phyloP scores from a whole-genome alignment of 2,888 invertebrate species.

The Pilophorus perplexus region DNA sequence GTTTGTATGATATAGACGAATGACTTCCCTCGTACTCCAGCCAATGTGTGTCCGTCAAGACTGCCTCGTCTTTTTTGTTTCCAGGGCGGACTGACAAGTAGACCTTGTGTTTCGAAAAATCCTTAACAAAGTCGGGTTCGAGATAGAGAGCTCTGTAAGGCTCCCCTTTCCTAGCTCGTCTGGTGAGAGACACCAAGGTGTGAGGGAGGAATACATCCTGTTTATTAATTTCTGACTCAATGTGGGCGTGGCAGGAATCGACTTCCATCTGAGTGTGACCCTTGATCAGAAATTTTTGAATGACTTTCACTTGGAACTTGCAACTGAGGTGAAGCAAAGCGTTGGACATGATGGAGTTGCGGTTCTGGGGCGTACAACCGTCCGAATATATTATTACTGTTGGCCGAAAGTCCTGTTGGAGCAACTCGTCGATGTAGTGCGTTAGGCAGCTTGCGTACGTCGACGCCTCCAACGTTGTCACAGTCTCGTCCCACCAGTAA shows the following conservation, averaged over 20 bases:
- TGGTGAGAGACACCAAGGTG: slow-evolving; percentile 1
- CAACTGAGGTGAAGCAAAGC: slow-evolving; percentile 29
- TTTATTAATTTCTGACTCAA: slow-evolving; percentile 2
- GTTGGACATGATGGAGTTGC: slow-evolving; percentile 18
- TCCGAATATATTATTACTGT: slow-evolving; percentile 18
- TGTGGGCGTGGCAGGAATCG: slow-evolving; percentile 6
- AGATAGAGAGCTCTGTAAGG: slow-evolving; percentile 10
- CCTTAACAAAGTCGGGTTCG: slow-evolving; percentile 16
- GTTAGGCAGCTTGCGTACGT: background rate
- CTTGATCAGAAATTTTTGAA: slow-evolving; percentile 27
- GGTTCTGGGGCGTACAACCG: slow-evolving; percentile 28
- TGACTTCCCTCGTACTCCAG: slow-evolving; percentile 26
- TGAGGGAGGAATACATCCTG: slow-evolving; percentile 7
- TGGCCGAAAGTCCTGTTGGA: background rate
- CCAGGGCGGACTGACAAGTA: slow-evolving; percentile 42
- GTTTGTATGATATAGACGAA: slow-evolving; percentile 28
- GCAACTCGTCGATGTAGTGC: background rate
- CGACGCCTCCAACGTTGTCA: too few relatives aligned
- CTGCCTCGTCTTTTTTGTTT: slow-evolving; percentile 35
- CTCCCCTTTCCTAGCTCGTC: background rate
- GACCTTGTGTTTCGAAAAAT: slow-evolving; percentile 31
- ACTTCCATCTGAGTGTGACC: slow-evolving; percentile 39
- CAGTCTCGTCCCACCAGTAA: background rate
- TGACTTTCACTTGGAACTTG: background rate
- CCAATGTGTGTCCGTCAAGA: slow-evolving; percentile 28